Percentiles rank a stretch among this genome's conserved stretches.
Evolutionary conservation across 2,888 invertebrate species (phyloP).

Genomic region (Xestia c-nigrum): DNA sequence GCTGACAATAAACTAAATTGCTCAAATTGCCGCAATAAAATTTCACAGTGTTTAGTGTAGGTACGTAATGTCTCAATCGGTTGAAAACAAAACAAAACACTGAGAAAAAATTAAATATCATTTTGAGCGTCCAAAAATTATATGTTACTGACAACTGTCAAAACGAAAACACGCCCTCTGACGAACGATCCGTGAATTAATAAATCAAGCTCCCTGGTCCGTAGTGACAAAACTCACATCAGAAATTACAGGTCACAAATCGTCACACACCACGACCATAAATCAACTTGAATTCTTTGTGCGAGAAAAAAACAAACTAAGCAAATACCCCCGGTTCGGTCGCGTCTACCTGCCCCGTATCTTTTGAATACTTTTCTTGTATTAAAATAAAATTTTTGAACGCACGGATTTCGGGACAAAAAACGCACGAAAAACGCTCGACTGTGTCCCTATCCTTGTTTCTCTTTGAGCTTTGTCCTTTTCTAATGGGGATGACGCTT

Average conservation of each 20-base stretch:
- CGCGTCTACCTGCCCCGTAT: slow-evolving; percentile 88
- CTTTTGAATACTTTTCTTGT: slow-evolving; percentile 89
- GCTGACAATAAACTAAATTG: slow-evolving; percentile 54
- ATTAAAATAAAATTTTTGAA: slow-evolving; percentile 90
- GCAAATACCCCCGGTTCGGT: slow-evolving; percentile 85
- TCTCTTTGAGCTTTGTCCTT: slow-evolving; percentile 68
- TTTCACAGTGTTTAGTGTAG: slow-evolving; percentile 61
- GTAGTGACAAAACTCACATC: slow-evolving; percentile 89
- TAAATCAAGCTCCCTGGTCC: slow-evolving; percentile 84
- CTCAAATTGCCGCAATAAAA: slow-evolving; percentile 62
- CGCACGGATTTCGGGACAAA: slow-evolving; percentile 88
- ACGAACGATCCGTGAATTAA: slow-evolving; percentile 80
- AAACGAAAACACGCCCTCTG: slow-evolving; percentile 82
- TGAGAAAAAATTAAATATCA: slow-evolving; percentile 66
- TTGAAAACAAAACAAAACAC: slow-evolving; percentile 66
- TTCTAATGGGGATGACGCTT: slow-evolving; percentile 81
- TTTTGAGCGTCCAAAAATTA: slow-evolving; percentile 76
- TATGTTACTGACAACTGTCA: slow-evolving; percentile 83
- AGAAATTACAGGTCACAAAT: slow-evolving; percentile 90
- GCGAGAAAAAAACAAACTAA: slow-evolving; percentile 85
- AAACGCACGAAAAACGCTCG: slow-evolving; percentile 88
- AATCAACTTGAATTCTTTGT: slow-evolving; percentile 88
- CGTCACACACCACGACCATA: slow-evolving; percentile 87
- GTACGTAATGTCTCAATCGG: slow-evolving; percentile 61
- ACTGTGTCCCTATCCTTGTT: slow-evolving; percentile 77